Evolutionary conservation across 2,888 invertebrate species (phyloP).

Genomic region (Hemicrepidius hirtus): DNA sequence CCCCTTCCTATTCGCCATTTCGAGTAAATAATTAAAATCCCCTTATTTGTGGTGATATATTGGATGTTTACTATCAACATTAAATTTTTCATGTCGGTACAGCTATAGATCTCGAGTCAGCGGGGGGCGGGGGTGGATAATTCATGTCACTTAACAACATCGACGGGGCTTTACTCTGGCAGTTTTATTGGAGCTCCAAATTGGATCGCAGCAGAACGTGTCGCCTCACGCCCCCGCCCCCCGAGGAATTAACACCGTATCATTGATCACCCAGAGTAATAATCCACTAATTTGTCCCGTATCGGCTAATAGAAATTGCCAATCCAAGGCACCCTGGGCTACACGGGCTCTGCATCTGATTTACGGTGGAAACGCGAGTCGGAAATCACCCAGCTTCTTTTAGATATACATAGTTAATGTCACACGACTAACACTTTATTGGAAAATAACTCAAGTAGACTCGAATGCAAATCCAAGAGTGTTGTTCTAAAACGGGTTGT

Average conservation of each 20-base stretch:
- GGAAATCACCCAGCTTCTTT: conserved; percentile 58
- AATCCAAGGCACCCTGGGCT: conserved; percentile 63
- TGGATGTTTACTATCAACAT: conserved; percentile 68
- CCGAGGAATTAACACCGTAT: conserved; percentile 70
- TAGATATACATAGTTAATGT: conserved; percentile 42
- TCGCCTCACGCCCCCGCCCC: conserved; percentile 58
- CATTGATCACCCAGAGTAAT: conserved; percentile 72
- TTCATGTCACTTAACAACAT: conserved; percentile 74
- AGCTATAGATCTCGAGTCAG: conserved; percentile 60
- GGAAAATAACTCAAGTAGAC: conserved; percentile 42
- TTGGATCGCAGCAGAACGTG: conserved; percentile 70
- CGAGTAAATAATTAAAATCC: conserved; percentile 47
- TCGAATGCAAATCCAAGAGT: conserved; percentile 18
- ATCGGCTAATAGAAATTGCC: conserved; percentile 70
- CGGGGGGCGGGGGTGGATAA: conserved; percentile 68
- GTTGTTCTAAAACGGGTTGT: conserved; percentile 18
- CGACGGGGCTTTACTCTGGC: conserved; percentile 73
- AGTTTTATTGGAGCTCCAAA: conserved; percentile 73
- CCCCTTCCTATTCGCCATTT: conserved; percentile 9
- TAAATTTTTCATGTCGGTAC: conserved; percentile 71
- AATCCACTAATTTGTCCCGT: conserved; percentile 72
- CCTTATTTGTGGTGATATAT: conserved; percentile 47
- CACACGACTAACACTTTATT: conserved; percentile 42
- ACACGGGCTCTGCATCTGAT: conserved; percentile 66
- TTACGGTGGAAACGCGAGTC: conserved; percentile 68